A percentile compares a stretch with the other conserved stretches of the same genome.
Evolutionary conservation across 1,140 invertebrate genomes (phyloP).

Genomic region (Carposina sasakii): DNA sequence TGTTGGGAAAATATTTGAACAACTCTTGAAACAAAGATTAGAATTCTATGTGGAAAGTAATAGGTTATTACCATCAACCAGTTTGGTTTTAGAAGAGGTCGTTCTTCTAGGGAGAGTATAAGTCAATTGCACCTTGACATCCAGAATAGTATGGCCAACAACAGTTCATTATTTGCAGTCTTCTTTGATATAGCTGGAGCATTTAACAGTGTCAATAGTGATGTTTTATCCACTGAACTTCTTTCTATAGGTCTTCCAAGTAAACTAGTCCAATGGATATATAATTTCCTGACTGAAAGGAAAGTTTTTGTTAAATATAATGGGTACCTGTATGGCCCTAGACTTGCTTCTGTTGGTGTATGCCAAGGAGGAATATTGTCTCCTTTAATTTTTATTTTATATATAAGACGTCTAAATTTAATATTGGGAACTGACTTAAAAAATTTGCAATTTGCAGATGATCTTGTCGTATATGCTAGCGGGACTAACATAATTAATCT

Average conservation of each 20-base stretch:
- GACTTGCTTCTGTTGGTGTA: conserved; percentile 15
- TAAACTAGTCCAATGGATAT: not conserved
- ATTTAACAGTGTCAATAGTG: conserved; percentile 6
- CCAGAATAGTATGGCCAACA: conserved; percentile 4
- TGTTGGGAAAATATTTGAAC: conserved; percentile 24
- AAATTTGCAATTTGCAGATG: conserved; percentile 28
- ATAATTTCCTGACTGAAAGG: not conserved
- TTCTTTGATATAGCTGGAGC: conserved; percentile 11
- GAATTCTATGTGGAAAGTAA: conserved; percentile 21
- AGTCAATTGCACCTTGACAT: conserved; percentile 4
- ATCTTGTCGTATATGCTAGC: conserved; percentile 16
- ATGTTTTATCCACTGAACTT: not conserved
- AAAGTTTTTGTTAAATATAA: conserved; percentile 9
- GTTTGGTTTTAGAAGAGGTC: conserved; percentile 19
- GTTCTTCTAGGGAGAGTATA: conserved; percentile 11
- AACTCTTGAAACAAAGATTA: conserved; percentile 19
- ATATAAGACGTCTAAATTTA: conserved; percentile 17
- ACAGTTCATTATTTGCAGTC: too few species aligned
- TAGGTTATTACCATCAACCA: conserved; percentile 20
- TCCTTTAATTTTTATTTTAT: conserved; percentile 24
- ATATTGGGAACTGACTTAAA: conserved; percentile 14
- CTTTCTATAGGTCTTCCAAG: not conserved
- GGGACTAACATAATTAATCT: not conserved
- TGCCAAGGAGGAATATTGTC: conserved; percentile 22
- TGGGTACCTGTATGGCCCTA: conserved; percentile 3